These are phyloP conservation scores for Nematolebias whitei DNA, from an alignment of 2,113 vertebrate genomes.

Conservation along the genomic window DNA sequence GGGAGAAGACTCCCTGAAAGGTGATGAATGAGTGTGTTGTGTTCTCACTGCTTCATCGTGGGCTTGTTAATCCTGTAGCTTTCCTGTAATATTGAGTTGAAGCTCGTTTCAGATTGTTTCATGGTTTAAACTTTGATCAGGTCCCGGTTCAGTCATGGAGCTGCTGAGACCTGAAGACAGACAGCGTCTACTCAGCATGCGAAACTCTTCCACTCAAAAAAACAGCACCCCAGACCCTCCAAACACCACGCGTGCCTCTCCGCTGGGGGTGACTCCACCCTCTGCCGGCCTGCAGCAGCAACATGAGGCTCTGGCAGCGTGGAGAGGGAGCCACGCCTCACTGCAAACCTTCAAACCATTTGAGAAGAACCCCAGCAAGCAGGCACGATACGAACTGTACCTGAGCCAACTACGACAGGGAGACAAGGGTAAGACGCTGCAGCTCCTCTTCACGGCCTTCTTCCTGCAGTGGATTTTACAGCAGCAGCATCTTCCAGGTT, in stretches of 20 bases:
- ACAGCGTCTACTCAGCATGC: slow-evolving; percentile 83
- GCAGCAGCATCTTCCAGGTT: not conserved
- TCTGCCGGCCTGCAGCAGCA: slow-evolving; percentile 20
- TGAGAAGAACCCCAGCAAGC: slow-evolving; percentile 87
- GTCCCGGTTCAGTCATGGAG: slow-evolving; percentile 89
- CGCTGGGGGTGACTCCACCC: not conserved
- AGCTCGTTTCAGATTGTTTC: no score
- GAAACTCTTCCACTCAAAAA: slow-evolving; percentile 58
- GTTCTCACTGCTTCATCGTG: not conserved
- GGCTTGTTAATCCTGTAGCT: no score
- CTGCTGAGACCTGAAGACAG: slow-evolving; percentile 87
- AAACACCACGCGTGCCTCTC: not conserved
- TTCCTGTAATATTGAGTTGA: no score
- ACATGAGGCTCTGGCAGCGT: slow-evolving; percentile 55
- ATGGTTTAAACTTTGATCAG: slow-evolving; percentile 58
- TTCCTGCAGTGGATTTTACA: no score
- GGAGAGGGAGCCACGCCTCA: slow-evolving; percentile 59
- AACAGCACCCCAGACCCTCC: not conserved
- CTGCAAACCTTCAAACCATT: slow-evolving; percentile 86
- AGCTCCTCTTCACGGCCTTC: not conserved
- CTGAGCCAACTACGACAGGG: slow-evolving; percentile 82
- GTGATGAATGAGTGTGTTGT: slow-evolving; percentile 56
- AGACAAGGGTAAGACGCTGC: slow-evolving; percentile 79
- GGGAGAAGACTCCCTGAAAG: slow-evolving; percentile 84
- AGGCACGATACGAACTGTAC: slow-evolving; percentile 90